A percentile compares a stretch with the other conserved stretches of the same genome.
Conservation (phyloP, 23 tunicate genomes). For the Ciona savignyi region DNA sequence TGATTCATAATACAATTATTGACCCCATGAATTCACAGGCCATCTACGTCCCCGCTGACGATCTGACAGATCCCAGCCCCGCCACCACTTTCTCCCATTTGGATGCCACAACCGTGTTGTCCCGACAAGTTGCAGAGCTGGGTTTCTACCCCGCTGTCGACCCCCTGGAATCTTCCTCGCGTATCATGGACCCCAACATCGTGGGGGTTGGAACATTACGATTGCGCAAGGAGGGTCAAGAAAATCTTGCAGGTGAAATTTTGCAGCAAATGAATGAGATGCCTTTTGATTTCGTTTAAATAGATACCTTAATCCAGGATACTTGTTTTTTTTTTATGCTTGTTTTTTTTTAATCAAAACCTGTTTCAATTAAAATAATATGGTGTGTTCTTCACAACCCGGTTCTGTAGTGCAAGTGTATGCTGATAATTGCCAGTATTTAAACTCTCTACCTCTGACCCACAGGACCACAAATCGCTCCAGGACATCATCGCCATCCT, state of each 20-base stretch:
- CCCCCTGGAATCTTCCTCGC: constrained; percentile 97
- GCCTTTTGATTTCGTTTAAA: no score
- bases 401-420: no score
- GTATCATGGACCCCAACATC: constrained; percentile 99
- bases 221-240: constrained; percentile 97
- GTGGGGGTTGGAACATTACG: constrained; percentile 99
- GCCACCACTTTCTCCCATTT: constrained; percentile 99
- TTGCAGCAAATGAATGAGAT: no score
- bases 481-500: constrained; percentile 99
- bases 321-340: no score
- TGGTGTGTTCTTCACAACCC: no score
- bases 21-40: no score
- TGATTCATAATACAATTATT: no score
- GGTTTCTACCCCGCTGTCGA: constrained; percentile 99
- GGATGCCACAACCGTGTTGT: constrained; percentile 99
- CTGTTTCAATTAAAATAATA: not conserved
- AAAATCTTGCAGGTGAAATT: constrained; percentile 96
- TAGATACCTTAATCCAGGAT: no score
- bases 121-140: constrained; percentile 96
- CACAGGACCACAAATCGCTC: constrained; percentile 92
- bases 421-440: no score
- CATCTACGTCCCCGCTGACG: constrained; percentile 99
- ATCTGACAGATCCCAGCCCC: constrained; percentile 99
- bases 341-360: no score
- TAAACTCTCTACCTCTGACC: no score